phyloP scores from a whole-genome alignment of 2,888 invertebrate species.

The Schizotus pectinicornis region DNA sequence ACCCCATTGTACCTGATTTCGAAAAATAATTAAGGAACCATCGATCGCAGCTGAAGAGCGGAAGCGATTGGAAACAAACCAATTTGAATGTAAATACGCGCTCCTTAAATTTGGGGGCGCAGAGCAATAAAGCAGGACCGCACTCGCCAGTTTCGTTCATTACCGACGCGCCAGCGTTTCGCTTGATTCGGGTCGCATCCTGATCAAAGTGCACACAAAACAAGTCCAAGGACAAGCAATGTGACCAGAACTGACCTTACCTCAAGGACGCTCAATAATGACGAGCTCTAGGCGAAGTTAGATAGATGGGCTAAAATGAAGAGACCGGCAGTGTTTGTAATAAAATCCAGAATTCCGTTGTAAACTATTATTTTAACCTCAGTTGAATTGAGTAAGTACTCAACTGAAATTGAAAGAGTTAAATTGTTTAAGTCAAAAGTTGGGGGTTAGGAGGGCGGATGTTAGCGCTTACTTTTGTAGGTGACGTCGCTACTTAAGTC shows the following conservation, averaged over 20 bases:
- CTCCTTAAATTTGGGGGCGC: background rate
- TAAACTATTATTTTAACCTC: conserved; percentile 72
- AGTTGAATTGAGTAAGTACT: conserved; percentile 71
- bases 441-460: too few species aligned
- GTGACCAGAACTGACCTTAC: too few species aligned
- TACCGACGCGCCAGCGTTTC: conserved; percentile 36
- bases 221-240: too few species aligned
- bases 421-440: too few species aligned
- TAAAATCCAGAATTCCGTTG: conserved; percentile 83
- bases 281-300: too few species aligned
- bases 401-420: conserved; percentile 61
- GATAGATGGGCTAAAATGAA: too few species aligned
- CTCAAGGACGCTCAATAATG: too few species aligned
- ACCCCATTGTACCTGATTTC: conserved; percentile 50
- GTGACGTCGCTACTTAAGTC: conserved; percentile 79
- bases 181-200: too few species aligned
- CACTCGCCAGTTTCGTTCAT: background rate
- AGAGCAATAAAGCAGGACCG: background rate
- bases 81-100: too few species aligned
- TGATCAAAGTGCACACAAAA: too few species aligned
- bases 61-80: background rate
- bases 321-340: conserved; percentile 84
- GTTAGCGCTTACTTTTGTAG: conserved; percentile 62
- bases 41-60: background rate
- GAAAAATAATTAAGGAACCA: conserved; percentile 7